phyloP scores from a whole-genome alignment of 2,888 invertebrate species.

The Ommatoiulus sabulosus region DNA sequence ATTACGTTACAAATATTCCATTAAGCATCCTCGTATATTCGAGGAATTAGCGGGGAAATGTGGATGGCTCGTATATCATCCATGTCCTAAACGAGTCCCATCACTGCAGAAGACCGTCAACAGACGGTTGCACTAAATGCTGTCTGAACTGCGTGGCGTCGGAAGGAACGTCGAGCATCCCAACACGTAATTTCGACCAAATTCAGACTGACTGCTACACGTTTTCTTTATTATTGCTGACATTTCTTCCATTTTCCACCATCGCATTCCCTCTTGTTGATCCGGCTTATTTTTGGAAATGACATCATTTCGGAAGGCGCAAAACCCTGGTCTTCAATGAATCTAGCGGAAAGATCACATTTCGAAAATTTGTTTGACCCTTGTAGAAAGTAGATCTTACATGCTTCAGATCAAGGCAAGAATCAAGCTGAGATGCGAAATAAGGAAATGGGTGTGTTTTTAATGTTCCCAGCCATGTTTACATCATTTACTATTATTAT shows the following conservation, averaged over 20 bases:
- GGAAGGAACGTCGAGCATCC: conserved; percentile 19
- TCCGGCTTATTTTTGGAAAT: conserved; percentile 6
- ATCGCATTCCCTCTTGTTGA: not conserved
- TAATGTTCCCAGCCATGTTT: too few species aligned
- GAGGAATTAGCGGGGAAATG: not conserved
- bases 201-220: conserved; percentile 18
- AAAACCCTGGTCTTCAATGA: not conserved
- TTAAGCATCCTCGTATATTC: conserved; percentile 16
- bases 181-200: conserved; percentile 17
- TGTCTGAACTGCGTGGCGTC: not conserved
- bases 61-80: conserved; percentile 9
- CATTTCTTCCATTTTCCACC: not conserved
- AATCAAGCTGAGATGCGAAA: not conserved
- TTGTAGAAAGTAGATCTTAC: not conserved
- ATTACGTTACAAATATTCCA: conserved; percentile 39
- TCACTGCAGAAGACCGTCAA: not conserved
- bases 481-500: too few species aligned
- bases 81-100: conserved; percentile 12
- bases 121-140: not conserved
- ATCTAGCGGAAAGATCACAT: not conserved
- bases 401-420: not conserved
- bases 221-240: conserved; percentile 17
- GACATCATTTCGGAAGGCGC: not conserved
- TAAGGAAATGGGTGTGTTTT: not conserved
- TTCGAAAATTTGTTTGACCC: conserved; percentile 12